Percentiles rank a stretch among this genome's conserved stretches.
These are phyloP conservation scores for Nasonia giraulti DNA, from an alignment of 1,140 invertebrate species.

Conservation along the genomic window DNA sequence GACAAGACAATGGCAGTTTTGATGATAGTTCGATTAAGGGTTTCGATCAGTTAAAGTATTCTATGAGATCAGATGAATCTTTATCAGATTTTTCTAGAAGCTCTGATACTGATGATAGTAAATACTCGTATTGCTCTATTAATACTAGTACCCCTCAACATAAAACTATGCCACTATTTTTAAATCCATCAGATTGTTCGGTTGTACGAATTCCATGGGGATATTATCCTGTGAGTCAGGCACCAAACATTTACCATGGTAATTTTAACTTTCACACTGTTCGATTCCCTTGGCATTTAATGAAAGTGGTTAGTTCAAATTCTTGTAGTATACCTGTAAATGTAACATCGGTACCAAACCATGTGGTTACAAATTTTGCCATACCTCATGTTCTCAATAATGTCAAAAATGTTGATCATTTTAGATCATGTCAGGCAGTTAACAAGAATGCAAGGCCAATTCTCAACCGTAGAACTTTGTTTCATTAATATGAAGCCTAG, in stretches of 20 bases:
- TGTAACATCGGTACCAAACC: background rate
- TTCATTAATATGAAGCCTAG: background rate
- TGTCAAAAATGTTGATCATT: background rate
- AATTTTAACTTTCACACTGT: slow-evolving; percentile 4
- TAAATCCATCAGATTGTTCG: slow-evolving; percentile 27
- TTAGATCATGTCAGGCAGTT: background rate
- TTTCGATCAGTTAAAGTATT: slow-evolving; percentile 38
- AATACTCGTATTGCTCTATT: background rate
- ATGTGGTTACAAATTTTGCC: background rate
- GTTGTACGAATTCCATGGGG: slow-evolving; percentile 38
- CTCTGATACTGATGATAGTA: slow-evolving; percentile 25
- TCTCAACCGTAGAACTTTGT: slow-evolving; percentile 22
- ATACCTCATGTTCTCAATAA: slow-evolving; percentile 1
- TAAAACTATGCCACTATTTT: background rate
- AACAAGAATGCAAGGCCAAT: slow-evolving; percentile 19
- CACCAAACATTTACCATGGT: background rate
- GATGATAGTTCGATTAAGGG: background rate
- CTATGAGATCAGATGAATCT: slow-evolving; percentile 31
- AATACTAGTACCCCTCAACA: background rate
- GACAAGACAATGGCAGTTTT: background rate
- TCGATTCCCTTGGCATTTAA: slow-evolving; percentile 9
- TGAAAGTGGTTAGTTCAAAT: background rate
- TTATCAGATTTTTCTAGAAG: slow-evolving; percentile 35
- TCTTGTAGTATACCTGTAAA: background rate
- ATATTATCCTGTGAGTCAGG: background rate